Base-by-base conservation (phyloP, 2,797 vertebrate species). In the Melanogrammus aeglefinus region DNA sequence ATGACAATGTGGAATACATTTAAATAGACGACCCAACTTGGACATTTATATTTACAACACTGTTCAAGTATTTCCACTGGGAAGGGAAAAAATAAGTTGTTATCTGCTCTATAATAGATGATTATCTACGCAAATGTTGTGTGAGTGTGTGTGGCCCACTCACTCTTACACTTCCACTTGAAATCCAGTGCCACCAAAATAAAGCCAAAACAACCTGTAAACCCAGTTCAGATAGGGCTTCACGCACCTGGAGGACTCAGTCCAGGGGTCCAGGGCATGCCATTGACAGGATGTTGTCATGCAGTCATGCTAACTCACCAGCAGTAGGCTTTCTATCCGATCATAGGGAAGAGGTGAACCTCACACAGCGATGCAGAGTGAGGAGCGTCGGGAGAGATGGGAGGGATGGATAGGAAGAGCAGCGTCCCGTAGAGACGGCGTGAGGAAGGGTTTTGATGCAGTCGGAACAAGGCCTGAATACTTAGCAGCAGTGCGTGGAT, bases 381-480 rank as follows among this genome's bases (percentile, higher is more conserved):
- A 29, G 69, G 27, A 71, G 27, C 7, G 8, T 18, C 5, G 51
- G 14, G 57, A 18, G n/a, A 44, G 24, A 71, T 73, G 27, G n/a
- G 24, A 69, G 66, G 16, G 24, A 27, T 18, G 8, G 69, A n/a
- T n/a, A 39, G 75, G 14, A 21, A 29, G 21, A 18, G 51, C 16
- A 18, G 38, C 12, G 29, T 1, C 39, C 14, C 29, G 24, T 39
- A 14, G 33, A 21, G 47, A 72, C 10, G 35, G 24, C 27, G 72
- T 36, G 70, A 14, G 24, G 4, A 7, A 18, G n/a, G 72, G 79
- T 76, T 86, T 83, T 91, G 88, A 91, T 91, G 89, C 89, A 91
- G 88, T 89, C 85, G 79, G 84, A 86, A 86, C 88, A 86, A 85
- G 85, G 73, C 80, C 82, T 87, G 90, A 89, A 92, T 91, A 86